Percentiles rank a stretch among this genome's conserved stretches.
Conservation (phyloP, 2,888 invertebrate species). For the Spisula solida region DNA sequence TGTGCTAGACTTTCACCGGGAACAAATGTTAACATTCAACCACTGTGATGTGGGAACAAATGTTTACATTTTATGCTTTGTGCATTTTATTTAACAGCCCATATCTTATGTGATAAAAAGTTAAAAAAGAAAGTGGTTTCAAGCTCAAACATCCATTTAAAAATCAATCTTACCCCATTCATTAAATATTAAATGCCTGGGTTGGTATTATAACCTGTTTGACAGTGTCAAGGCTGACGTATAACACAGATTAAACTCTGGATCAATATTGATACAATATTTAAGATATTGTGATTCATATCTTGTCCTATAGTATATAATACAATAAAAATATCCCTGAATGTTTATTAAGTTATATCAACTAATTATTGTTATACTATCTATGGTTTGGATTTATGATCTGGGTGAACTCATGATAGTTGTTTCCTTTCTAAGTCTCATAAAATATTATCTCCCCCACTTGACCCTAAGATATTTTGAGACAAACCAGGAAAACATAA, state of each 20-base stretch:
- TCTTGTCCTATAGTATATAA: no score
- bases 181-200: constrained; percentile 23
- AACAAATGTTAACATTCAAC: no score
- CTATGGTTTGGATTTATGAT: constrained; percentile 4
- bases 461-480: constrained; percentile 9
- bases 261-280: constrained; percentile 46
- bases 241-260: constrained; percentile 36
- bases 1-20: no score
- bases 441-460: constrained; percentile 21
- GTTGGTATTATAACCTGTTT: background rate
- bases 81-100: background rate
- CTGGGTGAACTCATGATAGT: background rate
- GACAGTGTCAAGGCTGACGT: constrained; percentile 20
- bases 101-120: background rate
- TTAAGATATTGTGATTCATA: background rate
- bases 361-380: background rate
- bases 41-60: no score
- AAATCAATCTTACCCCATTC: constrained; percentile 29
- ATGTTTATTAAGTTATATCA: constrained; percentile 15
- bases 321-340: background rate
- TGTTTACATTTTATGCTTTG: background rate
- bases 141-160: background rate
- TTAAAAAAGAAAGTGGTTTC: background rate
- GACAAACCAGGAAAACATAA: background rate
- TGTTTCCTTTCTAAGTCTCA: constrained; percentile 2